Conservation (phyloP, 2,113 vertebrate species). For the Fregetta grallaria region DNA sequence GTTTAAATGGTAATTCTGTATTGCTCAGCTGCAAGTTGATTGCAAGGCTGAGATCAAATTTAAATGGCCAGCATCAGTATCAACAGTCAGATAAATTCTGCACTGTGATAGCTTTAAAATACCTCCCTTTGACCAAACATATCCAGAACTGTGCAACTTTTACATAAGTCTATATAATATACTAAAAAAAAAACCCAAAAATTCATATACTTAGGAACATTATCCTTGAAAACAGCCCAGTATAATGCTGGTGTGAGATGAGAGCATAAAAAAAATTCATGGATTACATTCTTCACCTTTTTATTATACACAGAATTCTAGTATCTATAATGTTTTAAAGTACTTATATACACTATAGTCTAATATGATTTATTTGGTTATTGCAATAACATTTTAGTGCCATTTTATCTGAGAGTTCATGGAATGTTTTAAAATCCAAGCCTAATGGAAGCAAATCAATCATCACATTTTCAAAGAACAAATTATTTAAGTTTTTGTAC, state of each 20-base stretch:
- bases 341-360: conserved; percentile 66
- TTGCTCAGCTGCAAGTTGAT: background rate
- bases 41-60: background rate
- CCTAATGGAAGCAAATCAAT: conserved; percentile 81
- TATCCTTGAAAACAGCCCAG: background rate
- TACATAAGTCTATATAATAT: background rate
- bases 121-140: background rate
- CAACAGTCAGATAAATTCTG: background rate
- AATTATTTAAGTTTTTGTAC: conserved; percentile 77
- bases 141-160: background rate
- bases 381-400: conserved; percentile 77
- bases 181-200: background rate
- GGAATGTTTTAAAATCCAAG: conserved; percentile 75
- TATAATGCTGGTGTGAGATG: conserved; percentile 4
- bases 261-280: background rate
- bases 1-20: background rate
- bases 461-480: conserved; percentile 77
- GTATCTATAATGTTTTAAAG: conserved; percentile 75
- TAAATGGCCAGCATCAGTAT: background rate
- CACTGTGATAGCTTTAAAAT: background rate
- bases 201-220: background rate
- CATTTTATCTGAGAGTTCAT: conserved; percentile 76
- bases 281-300: conserved; percentile 72
- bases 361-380: conserved; percentile 73
- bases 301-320: conserved; percentile 74